Conservation (phyloP, 2,888 invertebrate genomes). For the Eupsilia transversa region DNA sequence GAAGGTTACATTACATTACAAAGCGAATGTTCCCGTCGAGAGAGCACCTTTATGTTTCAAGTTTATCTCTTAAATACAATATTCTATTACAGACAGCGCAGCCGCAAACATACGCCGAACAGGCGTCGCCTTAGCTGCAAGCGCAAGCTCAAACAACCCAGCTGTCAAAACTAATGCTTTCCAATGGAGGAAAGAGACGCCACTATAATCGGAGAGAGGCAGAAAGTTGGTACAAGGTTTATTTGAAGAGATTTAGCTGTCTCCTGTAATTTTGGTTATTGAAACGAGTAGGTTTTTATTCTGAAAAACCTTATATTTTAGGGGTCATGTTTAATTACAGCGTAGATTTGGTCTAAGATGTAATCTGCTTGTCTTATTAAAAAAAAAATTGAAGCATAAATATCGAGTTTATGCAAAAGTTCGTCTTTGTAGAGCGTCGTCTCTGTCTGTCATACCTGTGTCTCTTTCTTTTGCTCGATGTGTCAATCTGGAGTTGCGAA, state of each 20-base stretch:
- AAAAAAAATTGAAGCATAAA: too few relatives aligned
- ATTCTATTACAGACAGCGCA: constrained; percentile 85
- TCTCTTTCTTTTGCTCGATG: background rate
- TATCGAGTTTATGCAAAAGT: background rate
- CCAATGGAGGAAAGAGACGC: constrained; percentile 96
- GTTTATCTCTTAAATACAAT: background rate
- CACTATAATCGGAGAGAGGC: constrained; percentile 84
- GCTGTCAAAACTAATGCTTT: constrained; percentile 94
- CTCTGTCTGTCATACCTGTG: background rate
- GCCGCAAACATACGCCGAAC: constrained; percentile 92
- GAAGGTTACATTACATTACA: too few relatives aligned
- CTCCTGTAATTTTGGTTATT: background rate
- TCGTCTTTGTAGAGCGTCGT: background rate
- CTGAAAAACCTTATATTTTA: background rate
- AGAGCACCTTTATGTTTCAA: background rate
- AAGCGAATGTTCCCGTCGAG: too few relatives aligned
- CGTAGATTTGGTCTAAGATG: background rate
- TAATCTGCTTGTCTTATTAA: background rate
- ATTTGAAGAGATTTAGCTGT: background rate
- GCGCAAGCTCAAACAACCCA: constrained; percentile 90
- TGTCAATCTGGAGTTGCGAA: background rate
- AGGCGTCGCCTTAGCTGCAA: constrained; percentile 89
- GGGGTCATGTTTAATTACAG: background rate
- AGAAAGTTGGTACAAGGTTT: background rate
- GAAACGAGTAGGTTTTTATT: background rate